phyloP scores from a whole-genome alignment of 2,888 invertebrate species.

The Chloromyia formosa region DNA sequence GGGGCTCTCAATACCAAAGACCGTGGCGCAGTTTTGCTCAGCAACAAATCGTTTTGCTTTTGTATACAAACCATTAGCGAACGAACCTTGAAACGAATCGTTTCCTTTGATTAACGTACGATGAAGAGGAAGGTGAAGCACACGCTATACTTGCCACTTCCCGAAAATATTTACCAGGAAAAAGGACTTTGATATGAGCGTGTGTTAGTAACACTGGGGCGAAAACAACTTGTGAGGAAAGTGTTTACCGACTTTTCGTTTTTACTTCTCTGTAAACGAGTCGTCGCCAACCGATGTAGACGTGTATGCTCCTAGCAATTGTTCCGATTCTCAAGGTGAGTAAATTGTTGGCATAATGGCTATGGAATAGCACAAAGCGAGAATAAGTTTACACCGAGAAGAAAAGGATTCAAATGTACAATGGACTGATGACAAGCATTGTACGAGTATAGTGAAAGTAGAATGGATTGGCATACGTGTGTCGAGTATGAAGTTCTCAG shows the following conservation, averaged over 20 bases:
- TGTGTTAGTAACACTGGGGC: neutral
- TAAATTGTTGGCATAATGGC: constrained; percentile 10
- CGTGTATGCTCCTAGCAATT: neutral
- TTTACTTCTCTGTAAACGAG: neutral
- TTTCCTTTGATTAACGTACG: constrained; percentile 22
- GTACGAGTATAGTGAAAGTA: neutral
- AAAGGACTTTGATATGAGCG: neutral
- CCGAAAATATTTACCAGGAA: neutral
- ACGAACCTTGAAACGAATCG: neutral
- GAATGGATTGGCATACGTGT: neutral
- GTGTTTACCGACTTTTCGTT: neutral
- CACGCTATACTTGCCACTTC: neutral
- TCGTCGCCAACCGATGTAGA: neutral
- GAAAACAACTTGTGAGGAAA: constrained; percentile 9
- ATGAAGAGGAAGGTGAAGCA: neutral
- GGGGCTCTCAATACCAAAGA: neutral
- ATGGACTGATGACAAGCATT: neutral
- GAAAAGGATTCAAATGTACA: constrained; percentile 3
- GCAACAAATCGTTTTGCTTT: neutral
- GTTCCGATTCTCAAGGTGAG: constrained; percentile 23
- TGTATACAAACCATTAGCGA: constrained; percentile 28
- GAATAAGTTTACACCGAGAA: neutral
- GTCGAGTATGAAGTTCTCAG: neutral
- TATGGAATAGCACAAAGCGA: neutral
- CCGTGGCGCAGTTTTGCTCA: constrained; percentile 8